A percentile compares a stretch with the other conserved stretches of the same genome.
These are phyloP conservation scores for Chaetura pelagica DNA, from an alignment of 2,113 vertebrate genomes.

Conservation along the genomic window DNA sequence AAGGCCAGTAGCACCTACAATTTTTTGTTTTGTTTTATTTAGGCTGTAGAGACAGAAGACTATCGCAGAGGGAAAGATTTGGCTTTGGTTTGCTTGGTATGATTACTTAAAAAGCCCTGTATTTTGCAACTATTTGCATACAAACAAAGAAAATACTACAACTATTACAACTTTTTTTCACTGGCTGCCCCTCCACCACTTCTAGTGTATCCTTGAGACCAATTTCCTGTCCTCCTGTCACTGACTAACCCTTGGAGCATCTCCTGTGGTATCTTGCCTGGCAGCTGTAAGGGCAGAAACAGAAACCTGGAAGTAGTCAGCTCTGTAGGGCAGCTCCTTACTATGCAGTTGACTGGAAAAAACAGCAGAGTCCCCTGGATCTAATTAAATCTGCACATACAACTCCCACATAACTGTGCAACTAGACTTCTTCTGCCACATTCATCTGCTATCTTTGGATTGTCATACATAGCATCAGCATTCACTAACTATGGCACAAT, in stretches of 20 bases:
- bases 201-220: neutral
- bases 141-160: neutral
- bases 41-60: neutral
- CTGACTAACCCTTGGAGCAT: neutral
- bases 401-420: neutral
- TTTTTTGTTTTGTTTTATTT: neutral
- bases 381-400: neutral
- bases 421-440: neutral
- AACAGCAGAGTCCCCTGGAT: neutral
- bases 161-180: neutral
- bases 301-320: neutral
- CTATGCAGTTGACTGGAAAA: neutral
- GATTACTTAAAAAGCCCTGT: neutral
- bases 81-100: neutral
- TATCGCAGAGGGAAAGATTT: neutral
- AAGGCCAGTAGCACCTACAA: neutral
- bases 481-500: neutral
- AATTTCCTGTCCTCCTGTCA: neutral
- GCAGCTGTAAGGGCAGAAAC: neutral
- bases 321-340: neutral
- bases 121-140: neutral
- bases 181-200: neutral
- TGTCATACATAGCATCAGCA: neutral
- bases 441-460: neutral
- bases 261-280: neutral